Evolutionary conservation across 2,888 invertebrate genomes (phyloP), one percentile per base, ranked within the genome.

Genomic region (Schizaphis graminum): DNA sequence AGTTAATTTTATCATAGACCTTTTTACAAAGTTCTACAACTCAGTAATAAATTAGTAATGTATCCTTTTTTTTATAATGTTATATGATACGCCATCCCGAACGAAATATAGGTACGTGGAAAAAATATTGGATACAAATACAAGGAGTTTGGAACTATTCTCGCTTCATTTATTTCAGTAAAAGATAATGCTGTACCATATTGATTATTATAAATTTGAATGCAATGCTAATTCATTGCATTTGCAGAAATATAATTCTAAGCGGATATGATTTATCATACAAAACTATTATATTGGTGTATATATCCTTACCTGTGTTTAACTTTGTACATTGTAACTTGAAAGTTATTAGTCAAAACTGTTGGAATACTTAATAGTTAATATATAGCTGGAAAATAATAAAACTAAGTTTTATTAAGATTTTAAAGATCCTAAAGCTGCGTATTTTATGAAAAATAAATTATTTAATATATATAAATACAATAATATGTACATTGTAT

Each of bases 221-320:
- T 35, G 21, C 77, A 77, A n/a, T 67, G 67, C 67, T n/a, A n/a
- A 67, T 67, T 77, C 77, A 77, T 21, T 77, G 35, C 77, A 77
- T 77, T 41, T 77, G 5, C 44, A 47, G 21, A 77, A 77, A 77
- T 77, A 35, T 35, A 77, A 21, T 77, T 35, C 77, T 77, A 8
- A 35, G 77, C 77, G 35, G 67, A 77, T 77, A 21, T 77, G 77
- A 77, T 77, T 77, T 77, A 77, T 77, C 35, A 77, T 77, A 77
- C 77, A 77, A 77, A 35, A 35, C 77, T 35, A 35, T 35, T 21
- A 35, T 77, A 77, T 3, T 21, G 35, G 35, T 35, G 77, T 77
- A 21, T 77, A 77, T 35, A 3, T n/a, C 35, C 21, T 77, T 77
- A 77, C 8, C 35, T 35, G 8, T 24, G 21, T 5, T 16, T 21